Base-by-base conservation (phyloP, 2,113 vertebrate genomes). In the Gallinago paraguaiae region DNA sequence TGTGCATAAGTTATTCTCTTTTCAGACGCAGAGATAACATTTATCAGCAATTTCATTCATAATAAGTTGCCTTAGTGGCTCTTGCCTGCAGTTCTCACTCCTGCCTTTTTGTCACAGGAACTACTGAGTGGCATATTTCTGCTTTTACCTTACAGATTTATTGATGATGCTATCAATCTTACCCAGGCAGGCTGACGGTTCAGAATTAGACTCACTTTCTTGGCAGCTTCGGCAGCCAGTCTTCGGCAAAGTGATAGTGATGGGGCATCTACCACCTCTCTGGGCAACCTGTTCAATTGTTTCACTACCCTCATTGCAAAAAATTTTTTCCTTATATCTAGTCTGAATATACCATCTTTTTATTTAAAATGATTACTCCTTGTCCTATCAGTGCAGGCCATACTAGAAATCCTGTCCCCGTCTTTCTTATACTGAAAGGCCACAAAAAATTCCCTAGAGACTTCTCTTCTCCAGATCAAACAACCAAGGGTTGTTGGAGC, bases 91-190 rank as follows among this genome's bases (percentile, higher is more conserved):
- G 91, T 94, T 96, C 57, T 86, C 27, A 22, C 60, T 72, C 45
- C 86, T 79, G 45, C 54, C 48, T 92, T 94, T 85, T 96, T 92
- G 90, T 93, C 91, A 94, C n/a, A 80, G 74, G 86, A 76, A 37
- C 46, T 51, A 56, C 68, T 88, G 92, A 91, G 90, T 86, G 91
- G 56, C 95, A 92, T 95, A 92, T 93, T 90, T 85, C 84, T 96
- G 84, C 80, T 92, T 96, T 95, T 90, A 82, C 86, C 76, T 95
- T 96, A 96, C 45, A 35, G 95, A 88, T 90, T 95, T 97, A 97
- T 97, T 93, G 96, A 97, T 96, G 84, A 90, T 91, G 53, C 68
- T 85, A 97, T 98, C 92, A 92, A 37, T 97, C 97, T 97, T 95
- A 84, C 76, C 97, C 88, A 96, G 89, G 63, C 68, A 91, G 35